A percentile compares a stretch with the other conserved stretches of the same genome.
phyloP scores from a whole-genome alignment of 1,140 invertebrate genomes.

The Cryptotermes secundus region DNA sequence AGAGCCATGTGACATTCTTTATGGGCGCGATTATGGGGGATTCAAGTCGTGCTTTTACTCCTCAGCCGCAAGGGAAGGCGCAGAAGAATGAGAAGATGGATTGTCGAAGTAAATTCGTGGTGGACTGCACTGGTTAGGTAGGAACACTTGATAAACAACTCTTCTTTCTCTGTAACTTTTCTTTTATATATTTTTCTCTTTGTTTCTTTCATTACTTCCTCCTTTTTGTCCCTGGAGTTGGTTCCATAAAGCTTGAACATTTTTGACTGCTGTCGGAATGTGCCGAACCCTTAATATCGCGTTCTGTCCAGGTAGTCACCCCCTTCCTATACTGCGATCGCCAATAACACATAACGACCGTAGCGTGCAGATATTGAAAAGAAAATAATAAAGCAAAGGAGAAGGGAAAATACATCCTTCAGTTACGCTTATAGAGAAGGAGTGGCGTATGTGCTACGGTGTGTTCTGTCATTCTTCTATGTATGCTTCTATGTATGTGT shows the following conservation, averaged over 20 bases:
- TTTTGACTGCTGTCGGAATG: background rate
- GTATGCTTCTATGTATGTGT: too few species aligned
- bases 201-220: too few species aligned
- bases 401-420: background rate
- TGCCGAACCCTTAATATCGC: background rate
- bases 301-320: background rate
- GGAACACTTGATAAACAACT: background rate
- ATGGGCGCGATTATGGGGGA: constrained; percentile 5
- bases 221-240: too few species aligned
- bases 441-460: background rate
- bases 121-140: background rate
- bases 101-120: background rate
- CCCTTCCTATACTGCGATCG: background rate
- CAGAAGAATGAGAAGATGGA: background rate
- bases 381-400: background rate
- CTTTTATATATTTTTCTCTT: too few species aligned
- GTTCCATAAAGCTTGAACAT: too few species aligned
- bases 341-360: constrained; percentile 3
- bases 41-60: background rate
- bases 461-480: too few species aligned
- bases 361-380: background rate
- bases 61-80: background rate
- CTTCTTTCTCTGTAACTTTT: too few species aligned
- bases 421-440: background rate
- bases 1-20: background rate